A percentile compares a stretch with the other conserved stretches of the same genome.
Evolutionary conservation across 2,797 vertebrate genomes (phyloP).

Genomic region (Spheniscus humboldti): DNA sequence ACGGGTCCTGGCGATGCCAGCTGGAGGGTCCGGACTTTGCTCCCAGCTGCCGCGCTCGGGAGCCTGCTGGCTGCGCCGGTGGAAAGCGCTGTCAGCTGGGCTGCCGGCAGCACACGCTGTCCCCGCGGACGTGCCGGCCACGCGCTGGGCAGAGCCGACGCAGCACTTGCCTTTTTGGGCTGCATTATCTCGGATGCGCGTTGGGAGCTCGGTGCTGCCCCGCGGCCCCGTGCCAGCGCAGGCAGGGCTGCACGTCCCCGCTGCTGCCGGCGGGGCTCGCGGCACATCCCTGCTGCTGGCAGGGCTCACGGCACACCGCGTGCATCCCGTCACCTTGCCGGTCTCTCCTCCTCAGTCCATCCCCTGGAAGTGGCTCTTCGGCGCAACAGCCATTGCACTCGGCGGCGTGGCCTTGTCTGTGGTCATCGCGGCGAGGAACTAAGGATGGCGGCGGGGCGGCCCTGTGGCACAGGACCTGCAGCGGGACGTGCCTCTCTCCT

Average conservation of each 20-base stretch:
- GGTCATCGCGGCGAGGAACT: slow-evolving; percentile 95
- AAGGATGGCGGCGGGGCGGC: neutral
- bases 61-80: neutral
- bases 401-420: slow-evolving; percentile 96
- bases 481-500: neutral
- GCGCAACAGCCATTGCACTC: slow-evolving; percentile 91
- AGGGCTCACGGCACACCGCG: fast-evolving
- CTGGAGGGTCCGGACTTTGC: neutral
- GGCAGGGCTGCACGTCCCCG: neutral
- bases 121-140: neutral
- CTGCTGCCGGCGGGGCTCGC: fast-evolving
- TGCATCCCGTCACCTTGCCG: fast-evolving
- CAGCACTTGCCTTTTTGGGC: neutral
- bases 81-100: neutral
- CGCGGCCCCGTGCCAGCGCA: neutral
- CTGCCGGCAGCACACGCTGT: neutral
- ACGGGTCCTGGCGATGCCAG: neutral
- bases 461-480: neutral
- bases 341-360: slow-evolving; percentile 76
- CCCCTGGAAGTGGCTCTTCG: slow-evolving; percentile 98
- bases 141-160: neutral
- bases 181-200: fast-evolving
- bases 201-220: neutral
- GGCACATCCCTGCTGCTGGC: neutral
- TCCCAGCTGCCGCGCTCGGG: neutral